Conservation (phyloP, 2,113 vertebrate genomes). For the Sorex araneus region DNA sequence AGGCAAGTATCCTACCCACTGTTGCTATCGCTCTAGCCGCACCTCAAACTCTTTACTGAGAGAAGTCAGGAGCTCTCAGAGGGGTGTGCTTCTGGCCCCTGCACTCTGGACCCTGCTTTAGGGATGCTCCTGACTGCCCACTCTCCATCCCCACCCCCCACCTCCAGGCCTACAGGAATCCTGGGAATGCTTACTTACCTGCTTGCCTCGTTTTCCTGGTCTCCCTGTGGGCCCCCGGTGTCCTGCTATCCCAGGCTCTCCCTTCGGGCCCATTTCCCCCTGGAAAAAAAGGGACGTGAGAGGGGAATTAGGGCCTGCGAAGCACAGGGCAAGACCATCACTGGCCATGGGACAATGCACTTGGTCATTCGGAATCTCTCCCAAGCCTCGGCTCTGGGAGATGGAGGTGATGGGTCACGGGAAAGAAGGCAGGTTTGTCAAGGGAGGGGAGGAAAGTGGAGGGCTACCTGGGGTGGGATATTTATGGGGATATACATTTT, state of each 20-base stretch:
- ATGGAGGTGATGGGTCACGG: not conserved
- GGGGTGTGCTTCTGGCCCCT: not conserved
- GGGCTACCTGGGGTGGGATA: too few relatives aligned
- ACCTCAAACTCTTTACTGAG: not conserved
- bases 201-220: slow-evolving; percentile 98
- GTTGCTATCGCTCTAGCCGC: not conserved
- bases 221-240: slow-evolving; percentile 97
- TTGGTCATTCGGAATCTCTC: not conserved
- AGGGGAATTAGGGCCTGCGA: not conserved
- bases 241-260: slow-evolving; percentile 94
- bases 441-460: not conserved
- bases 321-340: not conserved
- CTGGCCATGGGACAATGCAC: rapidly evolving
- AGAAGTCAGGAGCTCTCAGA: not conserved
- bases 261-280: slow-evolving; percentile 99
- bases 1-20: too few relatives aligned
- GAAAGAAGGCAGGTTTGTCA: not conserved
- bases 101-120: too few relatives aligned
- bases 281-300: slow-evolving; percentile 81
- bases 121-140: not conserved
- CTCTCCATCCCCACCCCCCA: rapidly evolving
- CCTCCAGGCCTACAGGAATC: not conserved
- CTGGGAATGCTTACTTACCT: slow-evolving; percentile 90
- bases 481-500: not conserved
- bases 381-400: not conserved